These are phyloP conservation scores for Chascanopsetta lugubris DNA, from an alignment of 2,113 vertebrate species.

Conservation along the genomic window DNA sequence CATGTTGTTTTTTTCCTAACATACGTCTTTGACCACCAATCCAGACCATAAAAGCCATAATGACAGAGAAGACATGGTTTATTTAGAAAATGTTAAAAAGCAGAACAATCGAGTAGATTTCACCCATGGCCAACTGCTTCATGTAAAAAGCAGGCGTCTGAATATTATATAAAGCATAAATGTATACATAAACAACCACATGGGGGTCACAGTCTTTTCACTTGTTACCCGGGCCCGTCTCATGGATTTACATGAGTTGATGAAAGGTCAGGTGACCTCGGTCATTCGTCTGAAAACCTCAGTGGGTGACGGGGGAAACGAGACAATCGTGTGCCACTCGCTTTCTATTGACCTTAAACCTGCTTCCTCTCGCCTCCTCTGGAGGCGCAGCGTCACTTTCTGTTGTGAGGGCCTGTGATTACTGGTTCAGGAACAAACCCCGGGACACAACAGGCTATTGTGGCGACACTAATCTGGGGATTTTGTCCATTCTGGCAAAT, in stretches of 20 bases:
- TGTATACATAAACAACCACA: background rate
- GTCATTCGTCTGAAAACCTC: slow-evolving; percentile 54
- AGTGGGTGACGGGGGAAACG: slow-evolving; percentile 46
- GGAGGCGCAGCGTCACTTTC: slow-evolving; percentile 34
- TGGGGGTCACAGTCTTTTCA: background rate
- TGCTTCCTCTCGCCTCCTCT: slow-evolving; percentile 28
- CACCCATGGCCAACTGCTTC: too few species aligned
- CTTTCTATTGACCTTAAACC: slow-evolving; percentile 38
- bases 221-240: background rate
- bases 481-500: slow-evolving; percentile 40
- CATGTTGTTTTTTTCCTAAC: too few species aligned
- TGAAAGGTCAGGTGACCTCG: slow-evolving; percentile 28
- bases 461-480: slow-evolving; percentile 53
- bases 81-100: too few species aligned
- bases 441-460: slow-evolving; percentile 48
- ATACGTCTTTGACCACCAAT: too few species aligned
- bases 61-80: too few species aligned
- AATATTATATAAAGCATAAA: too few species aligned
- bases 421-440: slow-evolving; percentile 44
- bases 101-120: too few species aligned
- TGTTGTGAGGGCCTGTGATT: slow-evolving; percentile 40
- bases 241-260: slow-evolving; percentile 24
- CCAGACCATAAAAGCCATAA: too few species aligned
- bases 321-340: slow-evolving; percentile 52
- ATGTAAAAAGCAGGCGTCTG: too few species aligned